Conservation (phyloP, 2,113 vertebrate genomes). For the Bungarus multicinctus region DNA sequence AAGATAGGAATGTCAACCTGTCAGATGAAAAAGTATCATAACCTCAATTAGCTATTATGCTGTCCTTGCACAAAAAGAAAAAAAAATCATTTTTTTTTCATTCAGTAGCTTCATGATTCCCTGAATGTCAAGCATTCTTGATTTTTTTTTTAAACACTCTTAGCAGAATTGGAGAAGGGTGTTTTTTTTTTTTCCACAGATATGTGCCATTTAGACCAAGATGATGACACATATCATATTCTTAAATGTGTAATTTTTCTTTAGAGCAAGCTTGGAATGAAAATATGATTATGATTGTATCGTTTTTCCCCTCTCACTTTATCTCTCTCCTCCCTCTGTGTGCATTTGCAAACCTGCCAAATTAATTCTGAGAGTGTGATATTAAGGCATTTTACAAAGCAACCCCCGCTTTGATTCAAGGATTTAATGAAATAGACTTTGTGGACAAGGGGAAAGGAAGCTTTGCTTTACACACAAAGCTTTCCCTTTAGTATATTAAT, state of each 20-base stretch:
- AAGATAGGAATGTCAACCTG: conserved; percentile 15
- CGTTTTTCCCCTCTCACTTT: not conserved
- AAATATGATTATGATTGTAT: not conserved
- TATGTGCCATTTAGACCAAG: conserved; percentile 6
- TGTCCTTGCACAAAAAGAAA: conserved; percentile 15
- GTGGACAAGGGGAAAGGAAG: not conserved
- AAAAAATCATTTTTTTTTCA: not conserved
- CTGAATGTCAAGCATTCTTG: conserved; percentile 3
- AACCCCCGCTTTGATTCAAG: not conserved
- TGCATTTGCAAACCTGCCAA: not conserved
- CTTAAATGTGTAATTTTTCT: not conserved
- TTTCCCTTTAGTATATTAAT: not conserved
- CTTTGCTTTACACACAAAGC: not conserved
- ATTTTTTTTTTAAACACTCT: not conserved
- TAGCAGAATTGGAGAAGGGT: not conserved
- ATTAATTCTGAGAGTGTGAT: not conserved
- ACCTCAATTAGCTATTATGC: conserved; percentile 35
- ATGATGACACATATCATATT: not conserved
- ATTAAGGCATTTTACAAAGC: not conserved
- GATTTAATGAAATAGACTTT: not conserved
- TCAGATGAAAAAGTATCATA: conserved; percentile 33
- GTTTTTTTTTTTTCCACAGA: not conserved
- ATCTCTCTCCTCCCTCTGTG: not conserved
- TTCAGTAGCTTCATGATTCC: conserved; percentile 7
- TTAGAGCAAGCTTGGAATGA: not conserved